Evolutionary conservation across 2,888 invertebrate species (phyloP).

Genomic region (Dasysyrphus tricinctus): DNA sequence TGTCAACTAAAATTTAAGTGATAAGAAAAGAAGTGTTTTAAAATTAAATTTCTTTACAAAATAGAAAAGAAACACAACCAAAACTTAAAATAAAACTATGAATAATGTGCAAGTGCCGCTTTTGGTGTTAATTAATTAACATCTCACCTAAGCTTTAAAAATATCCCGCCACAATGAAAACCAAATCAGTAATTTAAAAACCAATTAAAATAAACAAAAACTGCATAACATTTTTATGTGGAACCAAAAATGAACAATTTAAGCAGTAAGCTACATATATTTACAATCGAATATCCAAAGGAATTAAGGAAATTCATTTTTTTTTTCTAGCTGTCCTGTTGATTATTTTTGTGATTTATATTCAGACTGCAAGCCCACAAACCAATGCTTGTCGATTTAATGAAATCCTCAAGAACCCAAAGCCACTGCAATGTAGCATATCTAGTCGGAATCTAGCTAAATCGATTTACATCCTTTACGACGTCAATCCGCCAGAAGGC

Average conservation of each 20-base stretch:
- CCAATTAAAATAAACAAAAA: background rate
- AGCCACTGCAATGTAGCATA: slow-evolving; percentile 40
- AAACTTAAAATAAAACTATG: background rate
- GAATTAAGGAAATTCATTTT: background rate
- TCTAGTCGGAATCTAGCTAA: slow-evolving; percentile 74
- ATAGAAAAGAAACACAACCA: background rate
- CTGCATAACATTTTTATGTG: background rate
- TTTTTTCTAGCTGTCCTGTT: slow-evolving; percentile 55
- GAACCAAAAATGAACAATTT: slow-evolving; percentile 51
- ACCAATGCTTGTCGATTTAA: slow-evolving; percentile 37
- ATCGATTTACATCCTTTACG: slow-evolving; percentile 90
- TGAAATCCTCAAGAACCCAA: slow-evolving; percentile 43
- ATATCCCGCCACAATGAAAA: slow-evolving; percentile 15
- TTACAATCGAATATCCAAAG: no score
- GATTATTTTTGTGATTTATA: slow-evolving; percentile 46
- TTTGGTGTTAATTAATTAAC: background rate
- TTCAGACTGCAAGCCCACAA: slow-evolving; percentile 58
- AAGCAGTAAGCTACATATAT: slow-evolving; percentile 29
- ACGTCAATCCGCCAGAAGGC: slow-evolving; percentile 97
- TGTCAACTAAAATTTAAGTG: background rate
- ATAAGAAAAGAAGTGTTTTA: slow-evolving; percentile 6
- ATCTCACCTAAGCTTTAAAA: background rate
- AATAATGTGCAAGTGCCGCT: background rate
- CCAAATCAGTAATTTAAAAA: slow-evolving; percentile 3
- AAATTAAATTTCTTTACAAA: background rate